A percentile compares a stretch with the other conserved stretches of the same genome.
Evolutionary conservation across 2,797 vertebrate genomes (phyloP).

Genomic region (Monodelphis domestica): DNA sequence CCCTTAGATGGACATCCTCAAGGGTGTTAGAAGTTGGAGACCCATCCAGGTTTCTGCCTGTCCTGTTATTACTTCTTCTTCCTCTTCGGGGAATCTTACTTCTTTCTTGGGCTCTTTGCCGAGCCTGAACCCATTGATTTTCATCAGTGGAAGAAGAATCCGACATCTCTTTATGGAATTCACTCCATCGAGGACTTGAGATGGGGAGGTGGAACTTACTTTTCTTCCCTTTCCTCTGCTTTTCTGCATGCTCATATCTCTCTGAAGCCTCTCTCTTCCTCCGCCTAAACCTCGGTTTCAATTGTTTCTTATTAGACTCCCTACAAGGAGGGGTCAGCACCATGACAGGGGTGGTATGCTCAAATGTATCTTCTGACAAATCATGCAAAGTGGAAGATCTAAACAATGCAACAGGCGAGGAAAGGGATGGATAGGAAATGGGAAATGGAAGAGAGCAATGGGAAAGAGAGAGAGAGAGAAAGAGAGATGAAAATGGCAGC

Average conservation of each 20-base stretch:
- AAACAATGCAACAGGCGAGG: slow-evolving; percentile 83
- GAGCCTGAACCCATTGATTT: slow-evolving; percentile 85
- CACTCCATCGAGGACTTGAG: slow-evolving; percentile 75
- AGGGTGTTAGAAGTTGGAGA: slow-evolving; percentile 74
- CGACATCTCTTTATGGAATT: slow-evolving; percentile 70
- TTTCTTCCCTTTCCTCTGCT: slow-evolving; percentile 80
- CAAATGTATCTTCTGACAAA: slow-evolving; percentile 89
- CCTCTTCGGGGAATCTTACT: slow-evolving; percentile 84
- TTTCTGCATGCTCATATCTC: slow-evolving; percentile 81
- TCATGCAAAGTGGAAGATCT: slow-evolving; percentile 88
- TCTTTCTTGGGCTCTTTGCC: slow-evolving; percentile 91
- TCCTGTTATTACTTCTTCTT: slow-evolving; percentile 82
- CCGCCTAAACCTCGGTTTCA: slow-evolving; percentile 89
- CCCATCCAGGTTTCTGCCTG: slow-evolving; percentile 76
- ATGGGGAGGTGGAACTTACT: slow-evolving; percentile 73
- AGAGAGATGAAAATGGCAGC: slow-evolving; percentile 81
- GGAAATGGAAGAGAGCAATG: slow-evolving; percentile 74
- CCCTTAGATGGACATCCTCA: slow-evolving; percentile 86
- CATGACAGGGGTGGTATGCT: slow-evolving; percentile 83
- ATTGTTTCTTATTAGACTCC: slow-evolving; percentile 88
- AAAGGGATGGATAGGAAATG: slow-evolving; percentile 82
- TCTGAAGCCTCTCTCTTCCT: slow-evolving; percentile 86
- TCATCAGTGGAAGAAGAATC: slow-evolving; percentile 91
- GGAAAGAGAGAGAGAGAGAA: slow-evolving; percentile 77
- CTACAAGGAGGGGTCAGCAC: slow-evolving; percentile 83